These are phyloP conservation scores for Tylochromis polylepis DNA, from an alignment of 2,113 vertebrate species.

Conservation along the genomic window DNA sequence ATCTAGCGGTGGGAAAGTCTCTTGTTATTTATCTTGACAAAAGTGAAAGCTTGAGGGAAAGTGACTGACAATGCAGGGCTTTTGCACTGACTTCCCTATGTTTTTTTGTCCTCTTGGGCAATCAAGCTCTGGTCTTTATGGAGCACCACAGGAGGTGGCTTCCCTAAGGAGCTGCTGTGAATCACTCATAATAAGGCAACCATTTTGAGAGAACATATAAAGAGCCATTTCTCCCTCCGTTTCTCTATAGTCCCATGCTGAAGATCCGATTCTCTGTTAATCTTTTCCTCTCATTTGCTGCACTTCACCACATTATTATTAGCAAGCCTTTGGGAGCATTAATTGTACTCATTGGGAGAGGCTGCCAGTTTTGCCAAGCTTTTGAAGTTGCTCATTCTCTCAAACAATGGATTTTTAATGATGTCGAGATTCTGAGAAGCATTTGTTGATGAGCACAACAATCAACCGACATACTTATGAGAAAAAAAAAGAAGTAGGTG, in stretches of 20 bases:
- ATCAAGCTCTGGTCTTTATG: constrained; percentile 21
- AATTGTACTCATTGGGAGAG: constrained; percentile 61
- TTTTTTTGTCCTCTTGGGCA: not conserved
- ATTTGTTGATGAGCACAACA: constrained; percentile 45
- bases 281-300: not conserved
- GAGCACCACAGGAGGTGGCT: not conserved
- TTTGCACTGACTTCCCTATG: not conserved
- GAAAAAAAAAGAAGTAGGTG: not conserved
- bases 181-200: constrained; percentile 35
- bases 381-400: constrained; percentile 55
- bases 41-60: not conserved
- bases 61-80: not conserved
- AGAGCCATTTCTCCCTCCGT: not conserved
- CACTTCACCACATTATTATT: constrained; percentile 34
- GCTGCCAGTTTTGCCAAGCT: constrained; percentile 36
- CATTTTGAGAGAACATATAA: constrained; percentile 29
- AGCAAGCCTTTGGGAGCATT: constrained; percentile 46
- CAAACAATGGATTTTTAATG: constrained; percentile 67
- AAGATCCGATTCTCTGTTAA: constrained; percentile 6
- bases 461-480: constrained; percentile 32
- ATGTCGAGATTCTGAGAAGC: constrained; percentile 21
- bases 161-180: not conserved
- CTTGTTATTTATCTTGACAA: not conserved
- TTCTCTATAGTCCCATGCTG: not conserved
- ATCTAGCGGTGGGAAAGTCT: not conserved